Base-by-base conservation (phyloP, 2,888 invertebrate species). In the Marronus borbonicus region DNA sequence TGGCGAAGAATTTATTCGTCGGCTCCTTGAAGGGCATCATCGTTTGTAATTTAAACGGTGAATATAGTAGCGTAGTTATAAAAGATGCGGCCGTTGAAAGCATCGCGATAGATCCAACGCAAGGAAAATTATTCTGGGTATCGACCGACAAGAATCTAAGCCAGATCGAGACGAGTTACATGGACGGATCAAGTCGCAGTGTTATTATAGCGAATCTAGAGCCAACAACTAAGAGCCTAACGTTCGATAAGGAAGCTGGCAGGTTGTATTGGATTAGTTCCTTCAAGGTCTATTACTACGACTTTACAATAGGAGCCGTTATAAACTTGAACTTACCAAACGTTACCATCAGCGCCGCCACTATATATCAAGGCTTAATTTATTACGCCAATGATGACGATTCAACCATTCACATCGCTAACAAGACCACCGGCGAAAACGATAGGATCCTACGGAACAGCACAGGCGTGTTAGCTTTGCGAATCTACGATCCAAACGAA, bases 1-100 rank as follows among this genome's bases (percentile, higher is more conserved):
- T 95, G 78, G 94, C 95, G 17, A 90, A 92, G 65, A 91, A 94
- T 85, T 90, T 96, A 88, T 95, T 94, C 89, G 93, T 96, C 86
- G 84, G 87, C 3, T 92, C 93, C 0, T 92, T 93, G 0, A 89
- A 88, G 78, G 91, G 92, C 10, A 94, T 97, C 81, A 90, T 92
- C 76, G 96, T 92, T 0, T 92, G 93, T 81, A 94, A 93, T 84
- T 89, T 95, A 74, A 91, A 92, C 81, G 97, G 96, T 2, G 94
- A 95, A 87, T 94, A 91, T 86, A 90, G 93, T 39, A 90, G 92
- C 0, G 82, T 81, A 31, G 74, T 88, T 3, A 76, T 87, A 80
- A 82, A 87, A 83, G 86, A 89, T 80, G 88, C 89, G 60, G 88
- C 90, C 84, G 90, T 94, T 12, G 89, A 92, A 80, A 93, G 94